A percentile compares a stretch with the other conserved stretches of the same genome.
Conservation (phyloP, 2,113 vertebrate genomes). For the Amphiprion percula region DNA sequence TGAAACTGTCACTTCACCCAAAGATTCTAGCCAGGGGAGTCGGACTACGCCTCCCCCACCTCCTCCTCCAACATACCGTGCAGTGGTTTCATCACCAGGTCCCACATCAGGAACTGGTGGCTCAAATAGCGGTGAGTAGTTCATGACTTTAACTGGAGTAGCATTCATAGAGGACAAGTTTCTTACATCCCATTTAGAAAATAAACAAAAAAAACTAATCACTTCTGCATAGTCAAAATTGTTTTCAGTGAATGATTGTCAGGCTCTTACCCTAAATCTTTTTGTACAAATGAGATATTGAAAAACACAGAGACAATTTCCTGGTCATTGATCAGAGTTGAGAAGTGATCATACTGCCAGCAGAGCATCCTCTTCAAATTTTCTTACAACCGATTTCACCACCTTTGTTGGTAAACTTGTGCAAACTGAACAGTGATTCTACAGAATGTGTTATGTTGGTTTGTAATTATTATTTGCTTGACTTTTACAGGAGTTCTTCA, state of each 20-base stretch:
- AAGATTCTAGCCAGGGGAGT: conserved; percentile 87
- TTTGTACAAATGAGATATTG: neutral
- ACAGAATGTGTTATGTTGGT: neutral
- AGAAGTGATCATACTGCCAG: neutral
- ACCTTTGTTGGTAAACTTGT: neutral
- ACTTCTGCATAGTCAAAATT: neutral
- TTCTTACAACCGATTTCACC: conserved; percentile 16
- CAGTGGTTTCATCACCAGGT: conserved; percentile 93
- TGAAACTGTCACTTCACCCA: conserved; percentile 88
- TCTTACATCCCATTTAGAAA: neutral
- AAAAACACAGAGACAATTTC: conserved; percentile 10
- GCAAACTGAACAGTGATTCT: neutral
- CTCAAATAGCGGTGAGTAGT: conserved; percentile 88
- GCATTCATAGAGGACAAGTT: neutral
- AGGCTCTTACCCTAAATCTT: neutral
- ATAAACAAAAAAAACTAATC: neutral
- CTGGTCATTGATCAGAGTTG: neutral
- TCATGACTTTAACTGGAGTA: neutral
- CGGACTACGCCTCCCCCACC: conserved; percentile 92
- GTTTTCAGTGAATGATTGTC: neutral
- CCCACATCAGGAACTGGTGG: conserved; percentile 87
- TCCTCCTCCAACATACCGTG: conserved; percentile 95
- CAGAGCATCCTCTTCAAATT: neutral
- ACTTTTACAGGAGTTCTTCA: too few relatives aligned
- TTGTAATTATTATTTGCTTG: too few relatives aligned